Base-by-base conservation (phyloP, 1,140 invertebrate genomes). In the Drosophila cardini region DNA sequence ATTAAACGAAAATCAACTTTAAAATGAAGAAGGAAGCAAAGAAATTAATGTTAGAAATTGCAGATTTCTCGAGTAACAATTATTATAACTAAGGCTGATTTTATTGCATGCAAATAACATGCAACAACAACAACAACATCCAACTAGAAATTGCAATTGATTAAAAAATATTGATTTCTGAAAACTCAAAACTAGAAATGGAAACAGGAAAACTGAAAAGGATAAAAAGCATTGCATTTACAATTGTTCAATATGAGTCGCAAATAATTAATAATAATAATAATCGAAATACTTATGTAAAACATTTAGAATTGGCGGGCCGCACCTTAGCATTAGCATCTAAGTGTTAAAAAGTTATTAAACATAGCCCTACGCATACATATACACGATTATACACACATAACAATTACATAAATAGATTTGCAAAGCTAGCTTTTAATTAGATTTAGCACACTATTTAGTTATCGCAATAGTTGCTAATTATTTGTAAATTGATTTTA, bases 51-150 rank as follows among this genome's bases (percentile, higher is more conserved):
- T 40, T 69, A 15, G 42, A 61, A 52, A 21, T 46, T 76, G 77
- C 69, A 65, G 71, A 71, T 65, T 76, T 76, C 63, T 81, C 63
- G 57, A 82, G 79, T 82, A 86, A 89, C 84, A 83, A 89, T 87
- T 87, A 87, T 87, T 87, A 87, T 89, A 79, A 87, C 79, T 87
- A 87, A 89, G 83, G 83, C 83, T 87, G 83, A 87, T 87, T 89
- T 87, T 87, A 89, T 82, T 77, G 83, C 83, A 87, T 71, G 63
- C 64, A 62, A 62, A 46, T 26, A 26, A 26, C 53, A 56, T 56
- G 36, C 53, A 56, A 36, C 18, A 18, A 42, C 46, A 40, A 43
- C 45, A 50, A 15, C 48, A 58, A 65, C 52, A 72, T 52, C 50
- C 50, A 21, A 40, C 32, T 53, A 36, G 32, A 36, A 38, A 55